Conservation (phyloP, 2,113 vertebrate genomes). For the Pelusios castaneus region DNA sequence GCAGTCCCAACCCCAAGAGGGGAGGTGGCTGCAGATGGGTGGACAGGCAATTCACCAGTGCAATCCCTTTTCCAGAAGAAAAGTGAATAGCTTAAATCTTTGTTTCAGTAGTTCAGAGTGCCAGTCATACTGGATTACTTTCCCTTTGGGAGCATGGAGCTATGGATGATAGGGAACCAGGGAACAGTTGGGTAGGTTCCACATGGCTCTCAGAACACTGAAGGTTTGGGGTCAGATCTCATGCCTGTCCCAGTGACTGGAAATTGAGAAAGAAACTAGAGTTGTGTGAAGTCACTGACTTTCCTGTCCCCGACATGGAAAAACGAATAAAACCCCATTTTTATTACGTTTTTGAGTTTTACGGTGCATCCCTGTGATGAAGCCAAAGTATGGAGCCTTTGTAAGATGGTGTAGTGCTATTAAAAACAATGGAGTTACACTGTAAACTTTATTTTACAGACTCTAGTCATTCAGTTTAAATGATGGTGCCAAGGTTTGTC, state of each 20-base stretch:
- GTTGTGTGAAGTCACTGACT: neutral
- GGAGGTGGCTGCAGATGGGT: neutral
- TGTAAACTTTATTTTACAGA: neutral
- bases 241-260: neutral
- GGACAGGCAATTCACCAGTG: neutral
- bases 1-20: neutral
- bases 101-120: neutral
- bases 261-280: neutral
- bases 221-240: neutral
- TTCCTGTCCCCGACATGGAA: neutral
- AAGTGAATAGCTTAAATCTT: neutral
- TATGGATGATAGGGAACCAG: neutral
- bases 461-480: neutral
- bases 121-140: neutral
- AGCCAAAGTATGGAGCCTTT: neutral
- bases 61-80: neutral
- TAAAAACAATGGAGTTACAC: neutral
- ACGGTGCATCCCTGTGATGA: neutral
- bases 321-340: neutral
- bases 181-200: neutral
- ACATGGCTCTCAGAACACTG: neutral
- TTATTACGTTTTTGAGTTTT: neutral
- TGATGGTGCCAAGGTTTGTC: neutral
- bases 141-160: neutral
- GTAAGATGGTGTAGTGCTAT: neutral